These are phyloP conservation scores for Merluccius polli DNA, from an alignment of 2,797 vertebrate genomes.

Conservation along the genomic window DNA sequence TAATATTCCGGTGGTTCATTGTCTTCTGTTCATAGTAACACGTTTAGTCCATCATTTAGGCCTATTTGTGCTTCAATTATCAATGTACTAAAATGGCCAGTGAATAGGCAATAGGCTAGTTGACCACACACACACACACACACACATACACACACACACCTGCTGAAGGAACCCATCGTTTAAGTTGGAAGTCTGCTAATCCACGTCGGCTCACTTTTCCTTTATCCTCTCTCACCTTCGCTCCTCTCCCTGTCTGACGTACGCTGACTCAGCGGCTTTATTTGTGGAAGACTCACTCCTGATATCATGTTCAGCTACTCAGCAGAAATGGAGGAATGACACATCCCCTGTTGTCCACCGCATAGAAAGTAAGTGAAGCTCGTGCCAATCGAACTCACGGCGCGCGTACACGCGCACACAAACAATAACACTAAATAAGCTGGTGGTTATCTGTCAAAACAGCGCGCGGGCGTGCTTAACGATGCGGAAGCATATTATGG, in stretches of 20 bases:
- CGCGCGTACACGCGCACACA: conserved; percentile 4
- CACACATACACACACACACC: too few relatives aligned
- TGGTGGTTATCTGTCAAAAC: neutral
- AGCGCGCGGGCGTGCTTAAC: neutral
- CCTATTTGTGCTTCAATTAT: neutral
- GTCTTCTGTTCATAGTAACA: conserved; percentile 1
- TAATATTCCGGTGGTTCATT: conserved; percentile 4
- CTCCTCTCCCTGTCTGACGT: neutral
- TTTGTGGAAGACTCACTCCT: conserved; percentile 55
- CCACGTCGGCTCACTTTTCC: conserved; percentile 7
- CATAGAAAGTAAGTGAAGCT: neutral
- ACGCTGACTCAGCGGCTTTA: conserved; percentile 63
- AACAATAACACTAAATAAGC: conserved; percentile 9
- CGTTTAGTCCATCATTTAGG: neutral
- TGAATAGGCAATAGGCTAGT: neutral
- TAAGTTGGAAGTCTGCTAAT: neutral
- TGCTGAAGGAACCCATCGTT: too few relatives aligned
- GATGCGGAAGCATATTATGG: conserved; percentile 9
- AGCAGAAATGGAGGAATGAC: conserved; percentile 44
- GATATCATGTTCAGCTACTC: conserved; percentile 66
- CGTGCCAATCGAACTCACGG: neutral
- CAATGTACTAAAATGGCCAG: neutral
- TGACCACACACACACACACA: too few relatives aligned
- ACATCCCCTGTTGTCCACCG: neutral
- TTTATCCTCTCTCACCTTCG: conserved; percentile 24